These are phyloP conservation scores for Boleophthalmus pectinirostris DNA, from an alignment of 2,113 vertebrate genomes.

Conservation along the genomic window DNA sequence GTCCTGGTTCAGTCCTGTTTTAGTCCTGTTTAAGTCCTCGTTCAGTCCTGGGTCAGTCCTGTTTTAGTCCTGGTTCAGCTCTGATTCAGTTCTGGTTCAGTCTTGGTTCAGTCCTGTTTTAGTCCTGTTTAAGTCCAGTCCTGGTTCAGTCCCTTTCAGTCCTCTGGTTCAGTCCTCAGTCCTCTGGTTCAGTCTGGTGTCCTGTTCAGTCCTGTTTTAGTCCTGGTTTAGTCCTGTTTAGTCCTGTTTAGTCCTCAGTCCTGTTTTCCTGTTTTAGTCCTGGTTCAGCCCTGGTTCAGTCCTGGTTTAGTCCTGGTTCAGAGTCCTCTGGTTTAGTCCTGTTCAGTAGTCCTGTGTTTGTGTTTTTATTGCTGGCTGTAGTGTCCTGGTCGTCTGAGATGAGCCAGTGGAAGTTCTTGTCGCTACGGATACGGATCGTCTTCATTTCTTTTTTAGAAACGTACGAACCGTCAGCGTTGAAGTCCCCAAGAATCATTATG, in stretches of 20 bases:
- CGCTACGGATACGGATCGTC: constrained; percentile 64
- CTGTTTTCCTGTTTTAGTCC: neutral
- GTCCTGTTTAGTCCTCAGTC: neutral
- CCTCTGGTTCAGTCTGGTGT: too few relatives aligned
- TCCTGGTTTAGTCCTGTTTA: too few relatives aligned
- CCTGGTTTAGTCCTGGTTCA: neutral
- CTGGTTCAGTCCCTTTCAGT: too few relatives aligned
- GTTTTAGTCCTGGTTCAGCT: too few relatives aligned
- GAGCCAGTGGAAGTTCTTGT: constrained; percentile 76
- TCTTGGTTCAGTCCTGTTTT: too few relatives aligned
- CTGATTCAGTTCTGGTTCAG: too few relatives aligned
- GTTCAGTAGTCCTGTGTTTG: constrained; percentile 22
- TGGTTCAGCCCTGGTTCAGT: neutral
- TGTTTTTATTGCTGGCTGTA: constrained; percentile 63
- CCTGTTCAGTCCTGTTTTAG: too few relatives aligned
- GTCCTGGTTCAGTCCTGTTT: too few relatives aligned
- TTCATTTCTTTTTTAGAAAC: constrained; percentile 70
- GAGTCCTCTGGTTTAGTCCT: constrained; percentile 33
- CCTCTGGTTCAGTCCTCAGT: neutral
- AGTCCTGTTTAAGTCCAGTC: too few relatives aligned
- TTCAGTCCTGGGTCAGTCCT: neutral
- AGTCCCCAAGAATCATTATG: constrained; percentile 78
- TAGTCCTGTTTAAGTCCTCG: neutral
- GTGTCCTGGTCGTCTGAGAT: constrained; percentile 77
- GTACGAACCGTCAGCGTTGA: constrained; percentile 73